A percentile compares a stretch with the other conserved stretches of the same genome.
These are phyloP conservation scores for Rutilus rutilus DNA, from an alignment of 2,113 vertebrate species.

Conservation along the genomic window DNA sequence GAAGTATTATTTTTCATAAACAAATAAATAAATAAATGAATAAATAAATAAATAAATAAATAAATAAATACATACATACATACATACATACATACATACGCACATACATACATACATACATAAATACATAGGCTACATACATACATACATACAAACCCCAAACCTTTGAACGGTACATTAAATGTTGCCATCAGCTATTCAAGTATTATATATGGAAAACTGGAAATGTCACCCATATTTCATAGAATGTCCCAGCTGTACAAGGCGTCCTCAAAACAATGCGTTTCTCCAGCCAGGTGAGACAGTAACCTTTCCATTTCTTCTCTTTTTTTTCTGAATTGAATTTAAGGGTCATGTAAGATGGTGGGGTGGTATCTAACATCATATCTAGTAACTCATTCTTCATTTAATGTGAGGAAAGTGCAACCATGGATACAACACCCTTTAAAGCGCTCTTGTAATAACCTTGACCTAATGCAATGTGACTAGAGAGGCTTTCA, in stretches of 20 bases:
- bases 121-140: too few relatives aligned
- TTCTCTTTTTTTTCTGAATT: constrained; percentile 9
- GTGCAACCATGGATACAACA: not conserved
- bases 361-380: not conserved
- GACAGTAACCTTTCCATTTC: not conserved
- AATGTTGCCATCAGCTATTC: not conserved
- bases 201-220: not conserved
- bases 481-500: not conserved
- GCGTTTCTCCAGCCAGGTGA: not conserved
- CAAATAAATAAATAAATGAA: fast-evolving
- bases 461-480: constrained; percentile 29
- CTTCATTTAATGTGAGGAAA: not conserved
- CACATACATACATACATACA: too few relatives aligned
- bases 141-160: too few relatives aligned
- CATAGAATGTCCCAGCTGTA: not conserved
- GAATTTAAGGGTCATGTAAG: not conserved
- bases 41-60: too few relatives aligned
- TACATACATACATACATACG: too few relatives aligned
- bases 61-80: too few relatives aligned
- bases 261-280: not conserved
- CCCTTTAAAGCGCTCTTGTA: not conserved
- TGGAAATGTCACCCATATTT: not conserved
- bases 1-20: too few relatives aligned
- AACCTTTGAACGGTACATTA: not conserved
- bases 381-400: constrained; percentile 4